These are phyloP conservation scores for Aporophyla lueneburgensis DNA, from an alignment of 2,888 invertebrate genomes.

Conservation along the genomic window DNA sequence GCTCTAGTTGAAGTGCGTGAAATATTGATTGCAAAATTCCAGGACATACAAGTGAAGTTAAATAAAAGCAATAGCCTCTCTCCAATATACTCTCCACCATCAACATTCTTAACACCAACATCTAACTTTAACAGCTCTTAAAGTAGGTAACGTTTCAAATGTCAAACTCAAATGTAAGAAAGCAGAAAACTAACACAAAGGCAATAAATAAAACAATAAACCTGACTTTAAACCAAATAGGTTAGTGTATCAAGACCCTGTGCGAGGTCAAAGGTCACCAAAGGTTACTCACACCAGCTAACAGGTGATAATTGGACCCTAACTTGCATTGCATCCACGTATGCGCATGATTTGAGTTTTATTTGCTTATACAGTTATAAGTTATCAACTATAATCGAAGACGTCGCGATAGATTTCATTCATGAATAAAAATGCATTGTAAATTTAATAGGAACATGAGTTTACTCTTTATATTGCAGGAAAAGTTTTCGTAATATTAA, in stretches of 20 bases:
- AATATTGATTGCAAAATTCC: too few species aligned
- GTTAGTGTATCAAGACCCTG: constrained; percentile 79
- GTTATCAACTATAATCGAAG: constrained; percentile 41
- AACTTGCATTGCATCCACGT: constrained; percentile 77
- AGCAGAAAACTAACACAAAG: constrained; percentile 49
- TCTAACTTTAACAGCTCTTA: constrained; percentile 42
- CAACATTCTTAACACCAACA: constrained; percentile 37
- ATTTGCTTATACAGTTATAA: constrained; percentile 57
- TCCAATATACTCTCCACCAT: constrained; percentile 29
- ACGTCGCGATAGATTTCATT: constrained; percentile 40
- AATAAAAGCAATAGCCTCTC: background rate
- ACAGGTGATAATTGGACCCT: constrained; percentile 84
- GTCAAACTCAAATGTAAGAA: constrained; percentile 62
- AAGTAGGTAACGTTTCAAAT: constrained; percentile 58
- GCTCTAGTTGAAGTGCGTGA: too few species aligned
- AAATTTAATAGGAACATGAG: constrained; percentile 11
- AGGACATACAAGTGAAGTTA: too few species aligned
- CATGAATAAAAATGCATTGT: constrained; percentile 20
- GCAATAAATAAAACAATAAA: constrained; percentile 57
- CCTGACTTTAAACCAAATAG: constrained; percentile 64
- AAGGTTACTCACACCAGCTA: constrained; percentile 75
- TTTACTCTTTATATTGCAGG: constrained; percentile 36
- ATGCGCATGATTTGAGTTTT: constrained; percentile 79
- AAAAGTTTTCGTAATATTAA: constrained; percentile 4
- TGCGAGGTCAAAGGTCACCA: constrained; percentile 81